phyloP scores from a whole-genome alignment of 2,888 invertebrate species.

The Mallateleia sp. region DNA sequence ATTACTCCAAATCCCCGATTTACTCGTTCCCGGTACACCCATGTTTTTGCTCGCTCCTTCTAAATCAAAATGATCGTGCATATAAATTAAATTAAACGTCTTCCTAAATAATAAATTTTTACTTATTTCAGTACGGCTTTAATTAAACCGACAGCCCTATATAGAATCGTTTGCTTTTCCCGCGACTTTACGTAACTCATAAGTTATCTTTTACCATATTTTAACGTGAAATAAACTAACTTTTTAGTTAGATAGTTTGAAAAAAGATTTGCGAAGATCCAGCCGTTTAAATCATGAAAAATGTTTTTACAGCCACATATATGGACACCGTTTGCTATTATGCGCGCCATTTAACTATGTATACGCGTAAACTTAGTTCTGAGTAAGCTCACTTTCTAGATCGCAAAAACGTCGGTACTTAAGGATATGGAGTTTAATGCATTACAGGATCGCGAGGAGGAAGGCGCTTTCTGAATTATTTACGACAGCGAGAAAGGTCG shows the following conservation, averaged over 20 bases:
- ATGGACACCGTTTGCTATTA: slow-evolving; percentile 55
- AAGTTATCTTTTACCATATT: not conserved
- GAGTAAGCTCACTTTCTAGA: slow-evolving; percentile 65
- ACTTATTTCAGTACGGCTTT: too few species aligned
- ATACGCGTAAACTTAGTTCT: slow-evolving; percentile 56
- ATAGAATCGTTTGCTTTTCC: not conserved
- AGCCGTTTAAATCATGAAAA: slow-evolving; percentile 31
- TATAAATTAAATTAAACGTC: too few species aligned
- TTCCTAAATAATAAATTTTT: too few species aligned
- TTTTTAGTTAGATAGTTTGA: not conserved
- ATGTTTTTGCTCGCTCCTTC: too few species aligned
- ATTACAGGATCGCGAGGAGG: slow-evolving; percentile 50
- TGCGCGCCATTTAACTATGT: slow-evolving; percentile 61
- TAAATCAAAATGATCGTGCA: too few species aligned
- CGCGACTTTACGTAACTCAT: not conserved
- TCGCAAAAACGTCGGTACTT: slow-evolving; percentile 65
- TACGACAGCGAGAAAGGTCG: slow-evolving; percentile 47
- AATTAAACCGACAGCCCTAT: too few species aligned
- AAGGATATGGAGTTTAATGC: slow-evolving; percentile 58
- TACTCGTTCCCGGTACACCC: too few species aligned
- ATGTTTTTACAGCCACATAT: slow-evolving; percentile 46
- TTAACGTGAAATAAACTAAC: slow-evolving; percentile 17
- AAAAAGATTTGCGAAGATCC: slow-evolving; percentile 34
- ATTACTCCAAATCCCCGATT: slow-evolving; percentile 13
- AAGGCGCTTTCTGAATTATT: slow-evolving; percentile 63